Evolutionary conservation across 2,797 vertebrate genomes (phyloP).

Genomic region (Sylvilagus floridanus): DNA sequence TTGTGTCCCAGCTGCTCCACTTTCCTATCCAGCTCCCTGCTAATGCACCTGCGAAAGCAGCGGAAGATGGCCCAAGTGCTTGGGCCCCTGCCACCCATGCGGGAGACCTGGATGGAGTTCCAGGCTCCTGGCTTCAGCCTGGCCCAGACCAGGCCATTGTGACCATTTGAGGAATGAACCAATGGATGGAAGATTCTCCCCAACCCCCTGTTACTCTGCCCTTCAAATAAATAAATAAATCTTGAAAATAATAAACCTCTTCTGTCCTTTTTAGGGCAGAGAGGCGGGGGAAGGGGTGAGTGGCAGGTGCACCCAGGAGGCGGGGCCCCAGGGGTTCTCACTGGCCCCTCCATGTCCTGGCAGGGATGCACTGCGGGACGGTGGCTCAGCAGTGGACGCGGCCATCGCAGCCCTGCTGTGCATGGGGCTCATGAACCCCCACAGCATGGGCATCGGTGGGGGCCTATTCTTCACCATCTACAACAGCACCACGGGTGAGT

Average conservation of each 20-base stretch:
- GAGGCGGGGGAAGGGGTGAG: neutral
- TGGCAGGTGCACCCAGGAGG: fast-evolving
- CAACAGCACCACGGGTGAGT: constrained; percentile 91
- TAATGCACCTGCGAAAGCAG: too few relatives aligned
- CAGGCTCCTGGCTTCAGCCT: too few relatives aligned
- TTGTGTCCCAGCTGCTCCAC: too few relatives aligned
- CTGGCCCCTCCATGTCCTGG: fast-evolving
- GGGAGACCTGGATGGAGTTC: too few relatives aligned
- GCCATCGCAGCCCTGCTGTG: constrained; percentile 95
- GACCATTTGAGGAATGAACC: too few relatives aligned
- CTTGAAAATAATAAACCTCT: neutral
- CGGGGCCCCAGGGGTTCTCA: neutral
- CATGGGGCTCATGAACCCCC: constrained; percentile 93
- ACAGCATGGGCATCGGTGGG: constrained; percentile 97
- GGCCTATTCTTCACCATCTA: constrained; percentile 95
- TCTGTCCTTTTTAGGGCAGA: neutral
- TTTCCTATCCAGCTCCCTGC: too few relatives aligned
- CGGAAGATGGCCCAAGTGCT: too few relatives aligned
- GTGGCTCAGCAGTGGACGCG: constrained; percentile 94
- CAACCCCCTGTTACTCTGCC: too few relatives aligned
- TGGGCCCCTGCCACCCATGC: too few relatives aligned
- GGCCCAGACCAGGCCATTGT: too few relatives aligned
- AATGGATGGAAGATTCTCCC: too few relatives aligned
- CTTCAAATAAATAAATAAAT: neutral
- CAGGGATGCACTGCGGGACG: constrained; percentile 92